Evolutionary conservation across 2,113 vertebrate genomes (phyloP).

Genomic region (Sciurus niger): DNA sequence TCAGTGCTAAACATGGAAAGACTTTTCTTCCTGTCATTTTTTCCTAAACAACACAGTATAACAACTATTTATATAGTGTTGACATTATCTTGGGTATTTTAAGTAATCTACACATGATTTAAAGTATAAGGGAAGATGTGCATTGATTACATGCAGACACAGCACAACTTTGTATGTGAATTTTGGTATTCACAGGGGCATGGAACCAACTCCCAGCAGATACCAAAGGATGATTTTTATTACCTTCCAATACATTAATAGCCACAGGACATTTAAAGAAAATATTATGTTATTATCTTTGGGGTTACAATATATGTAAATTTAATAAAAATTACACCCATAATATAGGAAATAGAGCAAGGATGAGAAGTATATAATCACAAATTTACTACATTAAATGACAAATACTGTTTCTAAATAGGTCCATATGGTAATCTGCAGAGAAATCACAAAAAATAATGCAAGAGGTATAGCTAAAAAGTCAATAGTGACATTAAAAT

Average conservation of each 20-base stretch:
- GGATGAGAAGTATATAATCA: neutral
- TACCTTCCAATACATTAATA: slow-evolving; percentile 6
- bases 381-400: neutral
- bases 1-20: neutral
- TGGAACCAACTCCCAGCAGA: neutral
- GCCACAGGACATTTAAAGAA: neutral
- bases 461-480: neutral
- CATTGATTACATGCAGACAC: neutral
- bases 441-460: neutral
- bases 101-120: neutral
- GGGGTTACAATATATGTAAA: neutral
- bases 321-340: neutral
- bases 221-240: neutral
- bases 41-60: neutral
- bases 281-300: neutral
- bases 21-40: neutral
- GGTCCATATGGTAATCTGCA: neutral
- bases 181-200: neutral
- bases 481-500: neutral
- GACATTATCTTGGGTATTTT: neutral
- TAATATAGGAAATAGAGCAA: neutral
- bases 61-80: neutral
- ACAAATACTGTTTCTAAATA: neutral
- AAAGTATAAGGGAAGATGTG: neutral
- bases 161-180: neutral